Percentiles rank a stretch among this genome's conserved stretches.
These are phyloP conservation scores for Plectrocnemia conspersa DNA, from an alignment of 1,140 invertebrate species.

Conservation along the genomic window DNA sequence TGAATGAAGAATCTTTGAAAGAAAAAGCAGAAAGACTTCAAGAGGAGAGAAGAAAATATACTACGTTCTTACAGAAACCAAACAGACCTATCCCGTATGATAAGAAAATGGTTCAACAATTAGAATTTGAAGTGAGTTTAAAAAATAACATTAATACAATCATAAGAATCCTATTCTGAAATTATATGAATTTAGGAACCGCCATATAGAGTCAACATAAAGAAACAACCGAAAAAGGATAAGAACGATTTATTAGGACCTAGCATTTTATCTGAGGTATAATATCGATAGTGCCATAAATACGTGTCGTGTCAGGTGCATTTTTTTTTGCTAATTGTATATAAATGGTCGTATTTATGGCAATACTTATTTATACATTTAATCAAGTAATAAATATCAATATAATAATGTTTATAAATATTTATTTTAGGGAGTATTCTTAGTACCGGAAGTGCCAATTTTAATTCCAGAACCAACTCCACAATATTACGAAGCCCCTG, in stretches of 20 bases:
- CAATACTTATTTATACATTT: constrained; percentile 1
- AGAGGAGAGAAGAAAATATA: constrained; percentile 58
- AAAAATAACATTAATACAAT: no score
- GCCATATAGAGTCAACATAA: constrained; percentile 52
- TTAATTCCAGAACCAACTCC: constrained; percentile 43
- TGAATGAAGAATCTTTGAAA: constrained; percentile 53
- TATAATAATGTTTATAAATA: background rate
- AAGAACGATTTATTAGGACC: background rate
- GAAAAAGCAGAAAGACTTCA: constrained; percentile 48
- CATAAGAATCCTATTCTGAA: no score
- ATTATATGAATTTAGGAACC: constrained; percentile 40
- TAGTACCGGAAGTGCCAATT: constrained; percentile 42
- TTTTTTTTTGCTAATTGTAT: background rate
- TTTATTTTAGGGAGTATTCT: constrained; percentile 29
- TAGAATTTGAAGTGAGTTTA: constrained; percentile 13
- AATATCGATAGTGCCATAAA: background rate
- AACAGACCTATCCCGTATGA: constrained; percentile 54
- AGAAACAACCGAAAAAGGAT: constrained; percentile 45
- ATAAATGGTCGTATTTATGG: background rate
- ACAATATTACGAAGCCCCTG: constrained; percentile 42
- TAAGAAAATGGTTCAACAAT: constrained; percentile 14
- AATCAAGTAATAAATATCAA: constrained; percentile 2
- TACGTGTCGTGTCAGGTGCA: background rate
- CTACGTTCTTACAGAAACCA: constrained; percentile 69
- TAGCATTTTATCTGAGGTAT: constrained; percentile 29